Conservation (phyloP, 2,113 vertebrate species). For the Emydura subglobosa region DNA sequence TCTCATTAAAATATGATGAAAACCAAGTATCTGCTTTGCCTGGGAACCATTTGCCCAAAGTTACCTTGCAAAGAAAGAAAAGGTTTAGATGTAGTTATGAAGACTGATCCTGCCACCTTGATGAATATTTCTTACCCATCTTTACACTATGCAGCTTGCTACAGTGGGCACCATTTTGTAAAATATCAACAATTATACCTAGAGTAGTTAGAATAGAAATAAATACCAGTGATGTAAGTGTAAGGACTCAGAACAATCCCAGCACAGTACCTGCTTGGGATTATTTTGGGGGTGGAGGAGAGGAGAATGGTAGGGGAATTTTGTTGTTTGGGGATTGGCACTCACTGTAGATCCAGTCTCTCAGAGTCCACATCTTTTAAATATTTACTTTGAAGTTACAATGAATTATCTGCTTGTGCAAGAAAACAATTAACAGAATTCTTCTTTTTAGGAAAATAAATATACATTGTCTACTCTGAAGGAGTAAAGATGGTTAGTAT, state of each 20-base stretch:
- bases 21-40: not conserved
- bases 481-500: fast-evolving
- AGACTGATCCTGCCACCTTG: fast-evolving
- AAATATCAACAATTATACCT: not conserved
- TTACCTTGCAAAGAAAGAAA: not conserved
- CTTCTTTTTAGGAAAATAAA: not conserved
- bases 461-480: not conserved
- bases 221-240: not conserved
- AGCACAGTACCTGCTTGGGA: fast-evolving
- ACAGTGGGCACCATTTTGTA: fast-evolving
- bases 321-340: not conserved
- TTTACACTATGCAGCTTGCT: not conserved
- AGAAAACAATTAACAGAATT: not conserved
- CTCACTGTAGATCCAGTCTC: not conserved
- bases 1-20: not conserved
- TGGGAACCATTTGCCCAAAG: not conserved
- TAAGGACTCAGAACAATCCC: not conserved
- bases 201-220: not conserved
- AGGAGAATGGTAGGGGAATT: not conserved
- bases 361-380: no score
- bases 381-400: no score
- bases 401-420: not conserved
- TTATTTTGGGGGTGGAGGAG: not conserved
- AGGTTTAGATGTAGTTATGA: not conserved
- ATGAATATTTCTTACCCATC: not conserved